Evolutionary conservation across 2,888 invertebrate genomes (phyloP).

Genomic region (Drosophila parthenogenetica): DNA sequence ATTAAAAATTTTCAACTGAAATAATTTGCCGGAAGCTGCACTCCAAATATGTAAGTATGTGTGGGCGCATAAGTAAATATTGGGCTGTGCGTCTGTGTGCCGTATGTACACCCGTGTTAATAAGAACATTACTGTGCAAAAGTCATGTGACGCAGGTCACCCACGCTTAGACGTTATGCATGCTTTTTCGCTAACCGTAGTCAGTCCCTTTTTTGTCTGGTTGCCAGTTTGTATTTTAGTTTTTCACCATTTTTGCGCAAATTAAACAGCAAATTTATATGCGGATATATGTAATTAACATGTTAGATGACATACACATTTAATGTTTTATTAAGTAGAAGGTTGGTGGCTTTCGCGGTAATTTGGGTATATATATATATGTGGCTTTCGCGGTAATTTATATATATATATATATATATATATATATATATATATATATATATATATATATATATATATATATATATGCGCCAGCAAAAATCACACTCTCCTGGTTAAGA

Average conservation of each 20-base stretch:
- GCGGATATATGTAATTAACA: slow-evolving; percentile 78
- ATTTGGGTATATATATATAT: no score
- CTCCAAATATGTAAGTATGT: slow-evolving; percentile 40
- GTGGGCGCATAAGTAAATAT: slow-evolving; percentile 6
- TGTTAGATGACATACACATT: slow-evolving; percentile 66
- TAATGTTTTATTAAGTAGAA: slow-evolving; percentile 58
- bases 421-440: no score
- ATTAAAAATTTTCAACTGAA: slow-evolving; percentile 81
- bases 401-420: no score
- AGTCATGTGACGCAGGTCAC: slow-evolving; percentile 19
- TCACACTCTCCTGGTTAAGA: slow-evolving; percentile 52
- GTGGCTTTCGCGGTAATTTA: no score
- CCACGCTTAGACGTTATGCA: neutral
- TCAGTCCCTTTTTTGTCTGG: slow-evolving; percentile 14
- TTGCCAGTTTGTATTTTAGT: slow-evolving; percentile 61
- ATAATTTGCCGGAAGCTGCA: slow-evolving; percentile 75
- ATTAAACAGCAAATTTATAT: slow-evolving; percentile 68
- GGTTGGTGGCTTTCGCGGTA: slow-evolving; percentile 35
- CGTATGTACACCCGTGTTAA: slow-evolving; percentile 32
- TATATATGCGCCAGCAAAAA: slow-evolving; percentile 51
- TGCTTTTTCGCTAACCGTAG: slow-evolving; percentile 29
- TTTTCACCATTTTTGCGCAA: slow-evolving; percentile 60
- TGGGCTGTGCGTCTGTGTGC: slow-evolving; percentile 24
- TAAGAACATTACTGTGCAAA: slow-evolving; percentile 51
- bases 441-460: no score